Evolutionary conservation across 2,888 invertebrate genomes (phyloP).

Genomic region (Diloba caeruleocephala): DNA sequence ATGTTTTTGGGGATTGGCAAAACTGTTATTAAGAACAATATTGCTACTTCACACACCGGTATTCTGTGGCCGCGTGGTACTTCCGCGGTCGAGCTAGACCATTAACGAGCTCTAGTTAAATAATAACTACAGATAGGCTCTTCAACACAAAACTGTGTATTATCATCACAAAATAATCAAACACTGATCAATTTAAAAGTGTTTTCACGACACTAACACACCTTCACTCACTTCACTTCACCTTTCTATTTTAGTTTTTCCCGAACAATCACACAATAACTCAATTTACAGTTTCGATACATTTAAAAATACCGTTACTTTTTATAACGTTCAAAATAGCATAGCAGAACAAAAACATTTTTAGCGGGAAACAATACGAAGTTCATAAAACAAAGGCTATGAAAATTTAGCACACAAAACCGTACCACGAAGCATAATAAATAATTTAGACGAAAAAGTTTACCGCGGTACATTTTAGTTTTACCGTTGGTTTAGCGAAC

Average conservation of each 20-base stretch:
- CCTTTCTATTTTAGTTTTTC: conserved; percentile 1
- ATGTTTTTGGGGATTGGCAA: no score
- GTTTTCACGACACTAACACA: not conserved
- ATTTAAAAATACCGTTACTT: conserved; percentile 3
- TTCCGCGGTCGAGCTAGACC: no score
- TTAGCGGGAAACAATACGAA: conserved; percentile 18
- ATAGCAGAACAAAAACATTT: conserved; percentile 7
- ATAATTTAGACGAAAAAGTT: conserved; percentile 66
- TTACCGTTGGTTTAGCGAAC: conserved; percentile 54
- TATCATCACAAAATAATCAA: conserved; percentile 4
- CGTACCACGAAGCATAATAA: conserved; percentile 54
- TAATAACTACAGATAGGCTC: no score
- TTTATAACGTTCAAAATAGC: conserved; percentile 16
- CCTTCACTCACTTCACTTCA: no score
- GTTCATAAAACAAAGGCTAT: conserved; percentile 39
- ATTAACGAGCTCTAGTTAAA: no score
- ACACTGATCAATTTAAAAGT: not conserved
- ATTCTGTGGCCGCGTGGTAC: no score
- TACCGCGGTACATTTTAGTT: conserved; percentile 57
- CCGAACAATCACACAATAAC: conserved; percentile 13
- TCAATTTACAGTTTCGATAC: conserved; percentile 10
- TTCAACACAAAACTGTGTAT: no score
- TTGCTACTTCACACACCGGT: no score
- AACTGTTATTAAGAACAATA: no score
- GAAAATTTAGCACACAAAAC: conserved; percentile 37